Evolutionary conservation across 2,797 vertebrate species (phyloP).

Genomic region (Sebastes cheni): DNA sequence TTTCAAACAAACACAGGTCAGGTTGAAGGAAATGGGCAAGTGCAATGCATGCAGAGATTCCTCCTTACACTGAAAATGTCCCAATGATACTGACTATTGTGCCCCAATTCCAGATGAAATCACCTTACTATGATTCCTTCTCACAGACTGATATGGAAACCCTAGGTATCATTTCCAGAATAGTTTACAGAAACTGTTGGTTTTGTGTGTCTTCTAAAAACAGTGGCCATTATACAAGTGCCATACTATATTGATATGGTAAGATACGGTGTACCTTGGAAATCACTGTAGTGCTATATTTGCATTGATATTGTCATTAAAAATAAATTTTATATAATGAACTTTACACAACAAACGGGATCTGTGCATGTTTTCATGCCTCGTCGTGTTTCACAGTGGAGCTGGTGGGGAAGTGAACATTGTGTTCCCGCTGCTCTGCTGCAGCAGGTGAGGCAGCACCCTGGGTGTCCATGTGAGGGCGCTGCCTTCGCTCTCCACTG

Average conservation of each 20-base stretch:
- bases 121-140: conserved; percentile 77
- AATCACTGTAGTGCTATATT: conserved; percentile 90
- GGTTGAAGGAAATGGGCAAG: conserved; percentile 79
- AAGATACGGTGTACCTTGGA: conserved; percentile 88
- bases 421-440: conserved; percentile 49
- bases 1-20: conserved; percentile 72
- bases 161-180: conserved; percentile 78
- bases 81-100: conserved; percentile 68
- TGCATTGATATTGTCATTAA: conserved; percentile 90
- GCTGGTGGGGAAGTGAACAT: conserved; percentile 44
- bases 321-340: conserved; percentile 90
- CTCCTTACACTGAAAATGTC: conserved; percentile 76
- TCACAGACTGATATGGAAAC: conserved; percentile 71
- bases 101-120: conserved; percentile 72
- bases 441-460: conserved; percentile 46
- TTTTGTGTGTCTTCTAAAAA: conserved; percentile 87
- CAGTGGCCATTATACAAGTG: conserved; percentile 88
- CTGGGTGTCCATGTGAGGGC: conserved; percentile 50
- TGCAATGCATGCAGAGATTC: conserved; percentile 87
- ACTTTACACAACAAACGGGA: conserved; percentile 84
- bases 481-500: conserved; percentile 4
- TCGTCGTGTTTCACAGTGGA: conserved; percentile 5
- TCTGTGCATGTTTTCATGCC: conserved; percentile 52
- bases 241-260: conserved; percentile 89
- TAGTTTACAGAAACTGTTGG: conserved; percentile 86